Base-by-base conservation (phyloP, 2,888 invertebrate genomes). In the Epinotia nisella region DNA sequence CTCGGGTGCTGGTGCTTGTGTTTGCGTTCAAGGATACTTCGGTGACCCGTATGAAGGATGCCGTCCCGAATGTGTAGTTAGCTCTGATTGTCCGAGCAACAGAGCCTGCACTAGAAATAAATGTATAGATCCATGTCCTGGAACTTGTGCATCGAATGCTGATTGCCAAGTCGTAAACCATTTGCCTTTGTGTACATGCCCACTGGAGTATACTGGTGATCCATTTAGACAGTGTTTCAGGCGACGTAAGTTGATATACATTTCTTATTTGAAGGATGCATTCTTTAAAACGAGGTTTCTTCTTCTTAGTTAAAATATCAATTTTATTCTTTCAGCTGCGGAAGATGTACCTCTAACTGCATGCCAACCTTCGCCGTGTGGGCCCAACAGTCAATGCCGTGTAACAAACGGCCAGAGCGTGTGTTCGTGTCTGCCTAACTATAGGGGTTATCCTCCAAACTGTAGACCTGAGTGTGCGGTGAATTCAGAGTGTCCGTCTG, bases 41-140 rank as follows among this genome's bases (percentile, higher is more conserved):
- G 97, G 97, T 75, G 96, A 97, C 88, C 97, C 97, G n/a, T 96
- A 97, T 78, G 96, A 96, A 88, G 95, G 95, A 58, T 97, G 97
- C 83, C 94, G 96, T 74, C 96, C 96, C 29, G 96, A 97, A 90
- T 97, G 97, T 83, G 90, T 95, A 4, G 89, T 96, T 0, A 96
- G 96, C 85, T 95, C 96, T 0, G 97, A 97, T 82, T 97, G 97
- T 84, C 89, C 95, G 0, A 95, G 96, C 66, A 95, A 95, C 78
- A 95, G 90, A 82, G 96, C 96, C 5, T 97, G 97, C 82, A 94
- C 95, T 11, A 94, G 95, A 81, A 95, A 95, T 81, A 96, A 96
- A 88, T 97, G 97, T 83, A 92, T 94, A 74, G 96, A 97, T 87
- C 97, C 97, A 24, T 97, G 97, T 81, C 96, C 96, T 10, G 97